Evolutionary conservation across 2,888 invertebrate species (phyloP).

Genomic region (Lasioglossum marginatum): DNA sequence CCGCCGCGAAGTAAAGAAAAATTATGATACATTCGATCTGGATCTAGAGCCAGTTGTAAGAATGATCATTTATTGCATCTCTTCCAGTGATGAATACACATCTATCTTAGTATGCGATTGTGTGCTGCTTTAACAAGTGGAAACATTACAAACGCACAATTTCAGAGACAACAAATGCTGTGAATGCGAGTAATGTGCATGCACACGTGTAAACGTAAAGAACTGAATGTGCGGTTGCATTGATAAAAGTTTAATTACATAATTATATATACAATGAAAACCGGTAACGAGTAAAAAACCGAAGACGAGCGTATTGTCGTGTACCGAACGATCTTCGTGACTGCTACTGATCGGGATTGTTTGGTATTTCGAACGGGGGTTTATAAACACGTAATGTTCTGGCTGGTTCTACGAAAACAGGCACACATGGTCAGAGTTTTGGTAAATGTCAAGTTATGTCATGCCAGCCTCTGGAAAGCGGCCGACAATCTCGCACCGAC

Average conservation of each 20-base stretch:
- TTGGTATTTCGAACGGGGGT: not conserved
- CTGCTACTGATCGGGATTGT: not conserved
- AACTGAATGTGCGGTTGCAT: not conserved
- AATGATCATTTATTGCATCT: not conserved
- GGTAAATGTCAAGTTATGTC: slow-evolving; percentile 62
- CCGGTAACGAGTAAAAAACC: not conserved
- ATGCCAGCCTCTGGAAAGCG: slow-evolving; percentile 40
- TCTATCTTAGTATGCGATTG: not conserved
- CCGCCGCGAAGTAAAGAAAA: not conserved
- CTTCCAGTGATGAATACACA: not conserved
- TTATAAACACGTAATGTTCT: slow-evolving; percentile 6
- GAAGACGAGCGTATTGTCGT: slow-evolving; percentile 1
- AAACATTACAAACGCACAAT: not conserved
- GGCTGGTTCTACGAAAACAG: slow-evolving; percentile 39
- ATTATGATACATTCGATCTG: not conserved
- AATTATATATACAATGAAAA: slow-evolving; percentile 35
- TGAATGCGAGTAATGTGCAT: not conserved
- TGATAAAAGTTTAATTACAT: slow-evolving; percentile 13
- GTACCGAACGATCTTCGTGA: not conserved
- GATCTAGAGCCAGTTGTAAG: not conserved
- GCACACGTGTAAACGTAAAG: not conserved
- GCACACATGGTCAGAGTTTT: slow-evolving; percentile 50
- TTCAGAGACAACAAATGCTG: not conserved
- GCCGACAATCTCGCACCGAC: slow-evolving; percentile 27
- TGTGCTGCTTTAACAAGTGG: not conserved